Base-by-base conservation (phyloP, 2,113 vertebrate species). In the Pteronura brasiliensis region DNA sequence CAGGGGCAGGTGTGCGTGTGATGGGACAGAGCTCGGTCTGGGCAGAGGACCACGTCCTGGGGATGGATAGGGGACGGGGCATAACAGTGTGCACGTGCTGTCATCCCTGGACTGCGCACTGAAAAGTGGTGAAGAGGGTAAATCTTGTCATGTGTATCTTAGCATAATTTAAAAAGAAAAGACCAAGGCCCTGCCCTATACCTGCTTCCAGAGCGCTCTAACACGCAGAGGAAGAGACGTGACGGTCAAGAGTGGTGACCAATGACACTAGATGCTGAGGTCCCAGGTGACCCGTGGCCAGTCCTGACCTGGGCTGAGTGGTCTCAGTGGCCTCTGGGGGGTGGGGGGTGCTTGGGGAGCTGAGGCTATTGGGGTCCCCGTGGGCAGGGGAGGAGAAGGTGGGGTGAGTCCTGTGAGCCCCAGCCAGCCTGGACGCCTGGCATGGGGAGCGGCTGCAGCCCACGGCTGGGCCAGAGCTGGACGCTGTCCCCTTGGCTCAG, bases 371-470 rank as follows among this genome's bases (percentile, higher is more conserved):
- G 17, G 59, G 39, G 29, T 9, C 14, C 14, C 42, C 4, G 0
- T 4, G 36, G 59, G 36, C 21, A 44, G 29, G 3, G 11, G 39
- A 61, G 47, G 72, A 31, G 42, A 13, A 39, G 94, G 42, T 17
- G 4, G 17, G 39, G 0, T 11, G 25, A 29, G 31, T 1, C 0
- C 13, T 0, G 0, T 1, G 12, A 36, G 49, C 31, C 63, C 12
- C 31, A 0, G 8, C 17, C 0, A 0, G 18, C 15, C 12, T 21
- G 3, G 29, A n/a, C 12, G 3, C 0, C 0, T 3, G 61, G 20
- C 0, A 7, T 0, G 1, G n/a, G n/a, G n/a, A 83, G 87, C 14
- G 3, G 7, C 44, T 9, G 17, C 27, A 2, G 67, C 15, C 63
- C 31, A 3, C 0, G 0, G 20, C 25, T 2, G 14, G n/a, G 79